phyloP scores from a whole-genome alignment of 2,888 invertebrate species.

The Melanargia galathea region DNA sequence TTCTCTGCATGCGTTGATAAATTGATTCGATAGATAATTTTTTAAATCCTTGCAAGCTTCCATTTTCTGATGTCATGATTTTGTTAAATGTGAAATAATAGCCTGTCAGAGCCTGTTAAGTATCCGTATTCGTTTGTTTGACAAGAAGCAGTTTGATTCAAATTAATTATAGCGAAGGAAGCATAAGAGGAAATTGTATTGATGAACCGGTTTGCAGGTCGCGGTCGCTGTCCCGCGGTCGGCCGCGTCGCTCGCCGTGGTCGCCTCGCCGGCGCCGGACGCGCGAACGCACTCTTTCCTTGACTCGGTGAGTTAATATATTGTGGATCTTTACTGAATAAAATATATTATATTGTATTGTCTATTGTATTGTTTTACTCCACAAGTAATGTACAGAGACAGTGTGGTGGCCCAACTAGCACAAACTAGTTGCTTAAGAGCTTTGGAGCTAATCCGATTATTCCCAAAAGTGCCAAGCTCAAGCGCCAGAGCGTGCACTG shows the following conservation, averaged over 20 bases:
- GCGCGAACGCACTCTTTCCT: conserved; percentile 67
- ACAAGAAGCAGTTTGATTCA: neutral
- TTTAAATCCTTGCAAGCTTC: conserved; percentile 1
- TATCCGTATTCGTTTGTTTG: too few relatives aligned
- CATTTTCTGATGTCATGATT: neutral
- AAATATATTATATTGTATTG: too few relatives aligned
- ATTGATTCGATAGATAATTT: conserved; percentile 21
- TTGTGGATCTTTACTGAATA: too few relatives aligned
- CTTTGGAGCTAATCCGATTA: too few relatives aligned
- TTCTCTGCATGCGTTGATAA: conserved; percentile 17
- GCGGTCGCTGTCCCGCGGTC: conserved; percentile 84
- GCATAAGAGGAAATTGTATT: neutral
- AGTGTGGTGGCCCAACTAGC: too few relatives aligned
- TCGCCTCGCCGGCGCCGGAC: conserved; percentile 71
- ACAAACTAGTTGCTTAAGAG: too few relatives aligned
- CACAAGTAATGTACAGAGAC: too few relatives aligned
- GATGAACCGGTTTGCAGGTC: conserved; percentile 69
- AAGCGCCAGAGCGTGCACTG: too few relatives aligned
- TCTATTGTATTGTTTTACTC: too few relatives aligned
- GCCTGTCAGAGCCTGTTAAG: neutral
- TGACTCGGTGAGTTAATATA: conserved; percentile 59
- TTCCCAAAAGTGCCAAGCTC: too few relatives aligned
- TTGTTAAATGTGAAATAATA: neutral
- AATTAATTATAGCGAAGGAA: neutral
- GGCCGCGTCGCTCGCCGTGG: conserved; percentile 73